Base-by-base conservation (phyloP, 2,113 vertebrate genomes). In the Pica pica region DNA sequence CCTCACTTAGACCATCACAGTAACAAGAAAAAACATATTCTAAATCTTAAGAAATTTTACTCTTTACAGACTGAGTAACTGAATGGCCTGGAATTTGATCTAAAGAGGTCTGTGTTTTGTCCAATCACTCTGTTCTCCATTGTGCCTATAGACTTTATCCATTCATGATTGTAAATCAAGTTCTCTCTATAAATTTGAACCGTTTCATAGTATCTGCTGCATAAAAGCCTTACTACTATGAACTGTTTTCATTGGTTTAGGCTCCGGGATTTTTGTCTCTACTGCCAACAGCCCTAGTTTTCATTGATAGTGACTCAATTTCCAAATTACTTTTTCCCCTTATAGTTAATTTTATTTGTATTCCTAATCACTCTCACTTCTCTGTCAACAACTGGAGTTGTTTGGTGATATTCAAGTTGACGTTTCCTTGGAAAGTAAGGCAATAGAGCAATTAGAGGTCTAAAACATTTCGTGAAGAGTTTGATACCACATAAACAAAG, bases 61-160 rank as follows among this genome's bases (percentile, higher is more conserved):
- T 61, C 6, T 39, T 24, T 49, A 13, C 14, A 37, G 27, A 4
- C 15, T 49, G 30, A 52, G 7, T 67, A 22, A 27, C 6, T 24
- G 60, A 80, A 74, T 49, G 30, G 21, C 33, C 15, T 65, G n/a
- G 27, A 60, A 75, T 7, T 26, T 49, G n/a, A 81, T 41, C 20
- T 78, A 47, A 67, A 37, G 23, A 7, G 4, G 6, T 44, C 31
- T 55, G 5, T 78, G 26, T 75, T 46, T 21, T 35, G 10, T 57
- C 30, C 10, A 12, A 28, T 64, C 0, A 0, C 13, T 83, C 56
- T 67, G 11, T 33, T 73, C 24, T 88, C 13, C 0, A 0, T 39
- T 61, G 17, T 64, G 30, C 27, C 49, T 28, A 2, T 31, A 59
- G 71, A 30, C 26, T 11, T 47, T 52, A 30, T 6, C 6, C 10